These are phyloP conservation scores for Trochalopteron elliotii DNA, from an alignment of 2,113 vertebrate species.

Conservation along the genomic window DNA sequence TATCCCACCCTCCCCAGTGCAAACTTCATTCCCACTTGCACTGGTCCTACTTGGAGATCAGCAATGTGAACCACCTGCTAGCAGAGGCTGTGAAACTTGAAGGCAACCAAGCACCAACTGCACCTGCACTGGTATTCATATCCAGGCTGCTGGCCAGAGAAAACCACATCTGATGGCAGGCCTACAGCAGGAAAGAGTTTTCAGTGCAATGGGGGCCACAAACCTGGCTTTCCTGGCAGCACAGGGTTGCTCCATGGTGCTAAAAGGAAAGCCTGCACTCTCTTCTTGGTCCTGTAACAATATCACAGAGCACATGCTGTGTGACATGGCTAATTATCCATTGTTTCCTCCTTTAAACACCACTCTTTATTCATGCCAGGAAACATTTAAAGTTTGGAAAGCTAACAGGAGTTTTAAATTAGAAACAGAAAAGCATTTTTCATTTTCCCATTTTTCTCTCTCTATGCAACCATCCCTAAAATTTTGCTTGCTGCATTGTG, in stretches of 20 bases:
- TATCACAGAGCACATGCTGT: not conserved
- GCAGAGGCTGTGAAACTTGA: not conserved
- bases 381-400: constrained; percentile 15
- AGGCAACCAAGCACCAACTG: not conserved
- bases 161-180: not conserved
- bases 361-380: not conserved
- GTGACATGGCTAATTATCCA: constrained; percentile 23
- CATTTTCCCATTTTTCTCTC: not conserved
- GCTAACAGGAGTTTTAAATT: constrained; percentile 16
- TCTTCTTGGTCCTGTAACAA: not conserved
- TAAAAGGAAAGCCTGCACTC: not conserved
- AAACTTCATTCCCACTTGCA: not conserved
- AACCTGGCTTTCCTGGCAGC: not conserved
- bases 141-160: not conserved
- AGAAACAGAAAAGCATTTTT: constrained; percentile 30
- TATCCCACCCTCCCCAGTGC: not conserved
- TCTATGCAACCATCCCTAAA: not conserved
- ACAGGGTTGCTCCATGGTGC: not conserved
- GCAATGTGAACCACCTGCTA: not conserved
- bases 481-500: not conserved
- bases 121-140: not conserved
- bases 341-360: constrained; percentile 19
- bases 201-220: not conserved
- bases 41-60: not conserved
- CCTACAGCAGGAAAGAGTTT: not conserved